phyloP scores from a whole-genome alignment of 2,888 invertebrate species.

The Pristionchus japonicus region DNA sequence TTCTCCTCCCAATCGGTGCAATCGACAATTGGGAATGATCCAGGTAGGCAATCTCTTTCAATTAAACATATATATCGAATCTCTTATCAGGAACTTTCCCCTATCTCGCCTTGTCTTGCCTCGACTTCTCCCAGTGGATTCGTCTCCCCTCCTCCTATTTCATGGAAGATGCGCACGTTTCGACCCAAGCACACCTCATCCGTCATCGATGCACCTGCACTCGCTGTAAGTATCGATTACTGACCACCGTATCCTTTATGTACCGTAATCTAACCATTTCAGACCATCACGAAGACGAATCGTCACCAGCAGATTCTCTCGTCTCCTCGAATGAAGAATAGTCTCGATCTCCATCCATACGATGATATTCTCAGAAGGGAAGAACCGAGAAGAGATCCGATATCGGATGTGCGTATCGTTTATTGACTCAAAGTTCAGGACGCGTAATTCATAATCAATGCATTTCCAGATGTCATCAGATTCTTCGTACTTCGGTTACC shows the following conservation, averaged over 20 bases:
- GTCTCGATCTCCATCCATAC: constrained; percentile 25
- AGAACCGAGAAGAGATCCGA: not conserved
- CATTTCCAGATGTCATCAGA: constrained; percentile 16
- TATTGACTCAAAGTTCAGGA: not conserved
- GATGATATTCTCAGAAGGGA: not conserved
- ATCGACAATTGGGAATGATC: constrained; percentile 6
- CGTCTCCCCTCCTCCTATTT: constrained; percentile 21
- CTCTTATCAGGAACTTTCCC: constrained; percentile 40
- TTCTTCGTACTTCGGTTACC: not conserved
- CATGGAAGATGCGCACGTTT: not conserved
- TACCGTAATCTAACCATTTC: not conserved
- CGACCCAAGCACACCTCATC: constrained; percentile 25
- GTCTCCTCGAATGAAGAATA: not conserved
- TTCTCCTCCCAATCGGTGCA: not conserved
- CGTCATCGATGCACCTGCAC: constrained; percentile 21
- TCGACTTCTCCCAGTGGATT: not conserved
- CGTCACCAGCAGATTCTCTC: not conserved
- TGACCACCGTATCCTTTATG: not conserved
- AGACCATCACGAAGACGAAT: constrained; percentile 27
- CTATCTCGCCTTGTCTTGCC: not conserved
- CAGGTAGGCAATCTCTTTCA: too few species aligned
- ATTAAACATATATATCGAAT: too few species aligned
- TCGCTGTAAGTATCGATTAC: not conserved
- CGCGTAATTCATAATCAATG: not conserved
- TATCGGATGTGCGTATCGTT: not conserved